A percentile compares a stretch with the other conserved stretches of the same genome.
Evolutionary conservation across 2,797 vertebrate genomes (phyloP).

Genomic region (Chaunax sp.): DNA sequence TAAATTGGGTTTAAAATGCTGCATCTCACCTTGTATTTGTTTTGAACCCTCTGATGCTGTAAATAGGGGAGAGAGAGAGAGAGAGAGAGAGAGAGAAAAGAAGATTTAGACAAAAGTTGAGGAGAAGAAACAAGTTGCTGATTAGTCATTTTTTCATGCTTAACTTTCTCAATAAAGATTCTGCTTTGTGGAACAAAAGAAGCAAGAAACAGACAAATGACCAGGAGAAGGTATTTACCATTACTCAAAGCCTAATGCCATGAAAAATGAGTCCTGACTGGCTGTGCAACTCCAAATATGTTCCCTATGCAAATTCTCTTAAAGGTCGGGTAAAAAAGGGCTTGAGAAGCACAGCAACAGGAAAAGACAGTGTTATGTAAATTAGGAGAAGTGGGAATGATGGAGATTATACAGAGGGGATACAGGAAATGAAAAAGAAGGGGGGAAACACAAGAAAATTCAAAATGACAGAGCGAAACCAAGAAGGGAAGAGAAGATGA

Average conservation of each 20-base stretch:
- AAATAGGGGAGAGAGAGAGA: constrained; percentile 29
- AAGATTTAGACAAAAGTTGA: constrained; percentile 63
- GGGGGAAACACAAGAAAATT: constrained; percentile 58
- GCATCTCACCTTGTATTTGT: constrained; percentile 73
- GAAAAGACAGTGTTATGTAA: constrained; percentile 78
- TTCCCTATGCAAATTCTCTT: constrained; percentile 84
- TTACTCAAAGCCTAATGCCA: constrained; percentile 81
- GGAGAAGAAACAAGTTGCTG: constrained; percentile 71
- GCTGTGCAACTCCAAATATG: constrained; percentile 82
- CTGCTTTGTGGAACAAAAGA: constrained; percentile 68
- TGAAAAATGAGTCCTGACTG: constrained; percentile 84
- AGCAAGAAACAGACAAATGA: constrained; percentile 80
- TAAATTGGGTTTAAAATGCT: constrained; percentile 3
- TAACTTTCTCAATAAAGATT: constrained; percentile 66
- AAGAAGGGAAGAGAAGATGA: constrained; percentile 78
- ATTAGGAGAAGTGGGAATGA: constrained; percentile 70
- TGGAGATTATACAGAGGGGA: constrained; percentile 63
- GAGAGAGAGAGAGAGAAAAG: constrained; percentile 34
- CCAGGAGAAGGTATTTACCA: constrained; percentile 79
- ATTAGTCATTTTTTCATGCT: constrained; percentile 71
- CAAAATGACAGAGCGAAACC: constrained; percentile 80
- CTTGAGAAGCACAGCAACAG: constrained; percentile 69
- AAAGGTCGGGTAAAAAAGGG: constrained; percentile 83
- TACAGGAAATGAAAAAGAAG: constrained; percentile 74
- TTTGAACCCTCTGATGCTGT: constrained; percentile 72